Evolutionary conservation across 1,140 invertebrate genomes (phyloP).

Genomic region (Pachypsylla venusta): DNA sequence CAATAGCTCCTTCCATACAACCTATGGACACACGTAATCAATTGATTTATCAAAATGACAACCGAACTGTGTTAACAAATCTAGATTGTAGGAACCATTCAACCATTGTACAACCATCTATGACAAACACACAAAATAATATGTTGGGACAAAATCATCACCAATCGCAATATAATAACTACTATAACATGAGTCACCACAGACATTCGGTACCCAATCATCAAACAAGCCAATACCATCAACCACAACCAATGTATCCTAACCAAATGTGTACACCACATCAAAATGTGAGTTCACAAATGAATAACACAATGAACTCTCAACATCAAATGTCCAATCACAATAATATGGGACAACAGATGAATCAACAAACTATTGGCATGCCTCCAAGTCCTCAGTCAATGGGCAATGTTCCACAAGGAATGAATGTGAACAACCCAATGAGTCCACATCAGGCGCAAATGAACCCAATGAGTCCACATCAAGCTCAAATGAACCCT

Average conservation of each 20-base stretch:
- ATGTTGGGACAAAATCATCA: not conserved
- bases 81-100: constrained; percentile 2
- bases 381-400: not conserved
- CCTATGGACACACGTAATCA: not conserved
- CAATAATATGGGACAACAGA: not conserved
- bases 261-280: constrained; percentile 4
- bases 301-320: not conserved
- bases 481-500: too few species aligned
- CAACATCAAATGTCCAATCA: not conserved
- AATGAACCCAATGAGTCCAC: too few species aligned
- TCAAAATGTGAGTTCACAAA: not conserved
- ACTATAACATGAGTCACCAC: not conserved
- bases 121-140: not conserved
- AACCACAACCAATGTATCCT: not conserved
- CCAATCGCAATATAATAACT: not conserved
- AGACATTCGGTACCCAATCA: not conserved
- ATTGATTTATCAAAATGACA: not conserved
- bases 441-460: constrained; percentile 5
- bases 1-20: not conserved
- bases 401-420: not conserved
- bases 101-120: not conserved
- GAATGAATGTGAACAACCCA: too few species aligned
- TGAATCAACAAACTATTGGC: not conserved
- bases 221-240: not conserved
- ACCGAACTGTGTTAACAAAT: constrained; percentile 4